Evolutionary conservation across 2,797 vertebrate species (phyloP).

Genomic region (Mallotus villosus): DNA sequence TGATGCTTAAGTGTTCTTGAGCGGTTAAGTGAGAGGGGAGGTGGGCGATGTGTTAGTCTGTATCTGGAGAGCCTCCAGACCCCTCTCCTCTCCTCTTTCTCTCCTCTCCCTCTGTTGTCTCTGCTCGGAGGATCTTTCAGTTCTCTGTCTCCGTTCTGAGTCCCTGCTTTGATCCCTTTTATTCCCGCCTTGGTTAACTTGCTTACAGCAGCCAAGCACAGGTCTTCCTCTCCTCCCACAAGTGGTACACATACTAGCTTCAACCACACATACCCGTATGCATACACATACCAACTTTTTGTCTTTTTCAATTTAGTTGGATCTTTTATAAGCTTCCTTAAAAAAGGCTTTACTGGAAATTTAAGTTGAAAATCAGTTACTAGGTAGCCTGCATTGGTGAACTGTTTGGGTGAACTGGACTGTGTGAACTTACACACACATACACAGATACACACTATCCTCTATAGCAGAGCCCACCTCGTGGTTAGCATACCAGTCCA

Average conservation of each 20-base stretch:
- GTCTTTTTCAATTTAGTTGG: background rate
- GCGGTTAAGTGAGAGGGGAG: constrained; percentile 50
- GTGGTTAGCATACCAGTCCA: background rate
- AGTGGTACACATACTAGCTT: constrained; percentile 43
- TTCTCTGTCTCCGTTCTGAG: constrained; percentile 57
- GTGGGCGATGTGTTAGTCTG: constrained; percentile 72
- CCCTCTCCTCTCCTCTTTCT: constrained; percentile 55
- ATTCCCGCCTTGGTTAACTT: constrained; percentile 69
- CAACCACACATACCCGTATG: background rate
- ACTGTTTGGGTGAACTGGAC: constrained; percentile 36
- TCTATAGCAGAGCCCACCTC: background rate
- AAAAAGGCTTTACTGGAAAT: background rate
- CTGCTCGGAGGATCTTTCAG: constrained; percentile 72
- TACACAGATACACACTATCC: constrained; percentile 2
- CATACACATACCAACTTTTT: background rate
- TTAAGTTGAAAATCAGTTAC: too few relatives aligned
- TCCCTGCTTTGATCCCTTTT: constrained; percentile 77
- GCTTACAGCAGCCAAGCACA: constrained; percentile 74
- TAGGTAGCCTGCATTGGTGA: background rate
- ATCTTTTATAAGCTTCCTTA: background rate
- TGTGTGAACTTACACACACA: constrained; percentile 44
- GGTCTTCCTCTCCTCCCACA: constrained; percentile 74
- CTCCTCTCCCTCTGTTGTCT: constrained; percentile 68
- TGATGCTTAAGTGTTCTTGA: constrained; percentile 14
- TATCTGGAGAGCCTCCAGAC: constrained; percentile 80